phyloP scores from a whole-genome alignment of 2,113 vertebrate species.

The Leptocoma aspasia region DNA sequence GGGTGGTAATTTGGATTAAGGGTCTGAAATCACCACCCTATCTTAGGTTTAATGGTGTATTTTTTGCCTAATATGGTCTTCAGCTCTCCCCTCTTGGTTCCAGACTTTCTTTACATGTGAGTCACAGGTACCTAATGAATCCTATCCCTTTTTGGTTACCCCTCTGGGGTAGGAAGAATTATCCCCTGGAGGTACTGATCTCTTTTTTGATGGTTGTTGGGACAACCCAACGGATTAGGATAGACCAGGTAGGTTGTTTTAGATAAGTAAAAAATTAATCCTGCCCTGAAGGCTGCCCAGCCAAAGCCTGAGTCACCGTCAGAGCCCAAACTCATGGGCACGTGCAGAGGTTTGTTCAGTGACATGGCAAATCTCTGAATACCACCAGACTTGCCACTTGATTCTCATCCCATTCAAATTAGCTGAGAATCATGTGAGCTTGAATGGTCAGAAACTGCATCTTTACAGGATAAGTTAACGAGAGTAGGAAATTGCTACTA shows the following conservation, averaged over 20 bases:
- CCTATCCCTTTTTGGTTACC: not conserved
- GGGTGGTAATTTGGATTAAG: not conserved
- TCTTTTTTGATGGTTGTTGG: not conserved
- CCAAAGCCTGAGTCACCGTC: constrained; percentile 31
- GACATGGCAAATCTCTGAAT: constrained; percentile 23
- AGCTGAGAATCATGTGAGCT: not conserved
- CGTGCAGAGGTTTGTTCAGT: not conserved
- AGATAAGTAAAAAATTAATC: not conserved
- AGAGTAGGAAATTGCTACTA: constrained; percentile 50
- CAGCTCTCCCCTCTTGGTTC: not conserved
- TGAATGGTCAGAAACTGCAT: not conserved
- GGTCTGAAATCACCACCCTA: not conserved
- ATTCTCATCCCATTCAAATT: constrained; percentile 24
- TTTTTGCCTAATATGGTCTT: not conserved
- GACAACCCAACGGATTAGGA: not conserved
- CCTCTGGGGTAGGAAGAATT: not conserved
- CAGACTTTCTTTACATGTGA: not conserved
- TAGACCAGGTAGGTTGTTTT: not conserved
- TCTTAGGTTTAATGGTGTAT: not conserved
- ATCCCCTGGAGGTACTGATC: not conserved
- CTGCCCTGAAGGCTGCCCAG: not conserved
- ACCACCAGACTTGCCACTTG: not conserved
- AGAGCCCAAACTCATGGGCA: not conserved
- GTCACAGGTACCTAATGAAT: constrained; percentile 18
- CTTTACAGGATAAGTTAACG: not conserved